A percentile compares a stretch with the other conserved stretches of the same genome.
These are phyloP conservation scores for Zygogramma bicolorata DNA, from an alignment of 2,888 invertebrate genomes.

Conservation along the genomic window DNA sequence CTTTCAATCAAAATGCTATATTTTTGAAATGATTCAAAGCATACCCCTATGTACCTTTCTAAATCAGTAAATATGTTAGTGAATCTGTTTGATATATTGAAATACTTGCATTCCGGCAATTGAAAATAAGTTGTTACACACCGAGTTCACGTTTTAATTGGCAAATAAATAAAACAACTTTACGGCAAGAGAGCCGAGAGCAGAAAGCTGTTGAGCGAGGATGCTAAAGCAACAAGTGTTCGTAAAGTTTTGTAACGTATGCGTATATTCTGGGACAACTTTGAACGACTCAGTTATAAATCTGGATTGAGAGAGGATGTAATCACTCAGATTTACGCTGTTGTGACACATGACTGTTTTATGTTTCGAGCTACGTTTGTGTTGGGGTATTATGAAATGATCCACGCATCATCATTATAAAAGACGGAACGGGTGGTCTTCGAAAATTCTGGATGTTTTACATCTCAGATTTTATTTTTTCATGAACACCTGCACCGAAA, in stretches of 20 bases:
- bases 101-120: constrained; percentile 26
- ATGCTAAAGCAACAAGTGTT: constrained; percentile 24
- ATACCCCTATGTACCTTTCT: neutral
- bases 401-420: too few relatives aligned
- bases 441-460: too few relatives aligned
- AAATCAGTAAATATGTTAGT: constrained; percentile 20
- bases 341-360: neutral
- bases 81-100: constrained; percentile 27
- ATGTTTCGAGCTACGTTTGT: neutral
- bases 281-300: neutral
- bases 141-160: constrained; percentile 33
- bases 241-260: constrained; percentile 6
- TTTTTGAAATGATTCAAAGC: too few relatives aligned
- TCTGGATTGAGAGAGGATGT: constrained; percentile 1
- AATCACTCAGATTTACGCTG: neutral
- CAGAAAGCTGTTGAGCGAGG: neutral
- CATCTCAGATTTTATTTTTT: too few relatives aligned
- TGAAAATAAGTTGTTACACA: constrained; percentile 35
- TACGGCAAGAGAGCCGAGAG: constrained; percentile 19
- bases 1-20: neutral
- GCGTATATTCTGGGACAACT: neutral
- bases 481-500: too few relatives aligned
- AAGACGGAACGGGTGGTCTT: too few relatives aligned
- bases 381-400: too few relatives aligned
- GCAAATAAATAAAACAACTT: constrained; percentile 30